Percentiles rank a stretch among this genome's conserved stretches.
phyloP scores from a whole-genome alignment of 2,797 vertebrate species.

The Cyclura pinguis region DNA sequence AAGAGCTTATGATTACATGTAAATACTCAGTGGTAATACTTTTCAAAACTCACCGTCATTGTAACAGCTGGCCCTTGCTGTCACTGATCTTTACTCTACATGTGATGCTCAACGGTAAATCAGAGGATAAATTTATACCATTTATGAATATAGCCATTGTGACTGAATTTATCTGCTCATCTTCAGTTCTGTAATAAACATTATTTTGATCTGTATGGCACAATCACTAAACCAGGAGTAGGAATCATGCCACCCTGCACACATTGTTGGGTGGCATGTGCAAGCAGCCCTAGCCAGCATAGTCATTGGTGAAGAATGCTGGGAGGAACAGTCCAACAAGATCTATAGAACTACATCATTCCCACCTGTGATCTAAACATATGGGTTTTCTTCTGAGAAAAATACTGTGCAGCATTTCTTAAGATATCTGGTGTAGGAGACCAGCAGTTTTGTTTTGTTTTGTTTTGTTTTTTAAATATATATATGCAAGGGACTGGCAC shows the following conservation, averaged over 20 bases:
- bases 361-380: background rate
- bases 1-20: background rate
- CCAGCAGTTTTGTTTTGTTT: too few species aligned
- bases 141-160: slow-evolving; percentile 13
- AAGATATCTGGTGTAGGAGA: too few species aligned
- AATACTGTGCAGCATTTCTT: too few species aligned
- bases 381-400: background rate
- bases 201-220: background rate
- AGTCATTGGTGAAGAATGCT: too few species aligned
- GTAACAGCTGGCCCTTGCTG: slow-evolving; percentile 16
- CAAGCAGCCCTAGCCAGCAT: too few species aligned
- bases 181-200: background rate
- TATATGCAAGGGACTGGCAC: too few species aligned
- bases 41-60: background rate
- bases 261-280: too few species aligned
- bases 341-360: too few species aligned
- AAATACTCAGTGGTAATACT: slow-evolving; percentile 41
- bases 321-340: too few species aligned
- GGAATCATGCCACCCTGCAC: too few species aligned
- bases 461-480: too few species aligned
- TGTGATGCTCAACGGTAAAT: background rate
- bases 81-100: background rate
- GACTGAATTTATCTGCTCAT: slow-evolving; percentile 10
- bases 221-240: background rate
- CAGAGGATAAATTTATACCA: slow-evolving; percentile 40